Conservation (phyloP, 1,140 invertebrate species). For the Heterodera carotae region DNA sequence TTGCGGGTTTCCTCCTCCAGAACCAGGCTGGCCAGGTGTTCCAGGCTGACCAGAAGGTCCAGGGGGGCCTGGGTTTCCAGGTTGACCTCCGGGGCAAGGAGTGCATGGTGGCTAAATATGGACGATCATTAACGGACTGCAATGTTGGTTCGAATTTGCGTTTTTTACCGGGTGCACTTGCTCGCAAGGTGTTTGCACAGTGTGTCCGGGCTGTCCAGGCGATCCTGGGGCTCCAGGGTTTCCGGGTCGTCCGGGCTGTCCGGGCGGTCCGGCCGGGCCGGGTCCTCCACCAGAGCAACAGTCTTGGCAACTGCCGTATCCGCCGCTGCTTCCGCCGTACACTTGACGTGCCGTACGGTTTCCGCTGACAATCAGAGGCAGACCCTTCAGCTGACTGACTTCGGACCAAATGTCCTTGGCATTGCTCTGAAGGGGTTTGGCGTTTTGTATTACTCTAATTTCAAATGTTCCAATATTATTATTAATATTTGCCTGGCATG, state of each 20-base stretch:
- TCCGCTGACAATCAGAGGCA: slow-evolving; percentile 48
- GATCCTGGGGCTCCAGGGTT: slow-evolving; percentile 55
- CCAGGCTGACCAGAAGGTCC: slow-evolving; percentile 39
- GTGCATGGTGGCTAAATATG: slow-evolving; percentile 41
- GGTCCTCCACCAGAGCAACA: slow-evolving; percentile 54
- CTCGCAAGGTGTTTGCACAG: slow-evolving; percentile 19
- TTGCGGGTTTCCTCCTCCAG: slow-evolving; percentile 45
- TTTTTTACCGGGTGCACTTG: slow-evolving; percentile 5
- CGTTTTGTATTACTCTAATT: neutral
- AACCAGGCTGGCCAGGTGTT: slow-evolving; percentile 47
- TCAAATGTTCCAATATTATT: neutral
- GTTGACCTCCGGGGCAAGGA: slow-evolving; percentile 38
- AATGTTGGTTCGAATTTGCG: neutral
- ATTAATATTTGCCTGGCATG: slow-evolving; percentile 62
- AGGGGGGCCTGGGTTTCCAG: slow-evolving; percentile 9
- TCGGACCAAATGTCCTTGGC: slow-evolving; percentile 65
- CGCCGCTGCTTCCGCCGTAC: slow-evolving; percentile 43
- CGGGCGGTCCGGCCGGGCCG: slow-evolving; percentile 48
- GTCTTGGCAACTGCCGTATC: slow-evolving; percentile 37
- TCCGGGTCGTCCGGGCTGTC: slow-evolving; percentile 53
- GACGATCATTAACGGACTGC: neutral
- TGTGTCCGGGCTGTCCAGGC: slow-evolving; percentile 30
- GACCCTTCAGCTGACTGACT: slow-evolving; percentile 58
- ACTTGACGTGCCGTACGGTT: slow-evolving; percentile 62
- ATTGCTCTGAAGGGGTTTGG: slow-evolving; percentile 53